These are phyloP conservation scores for Piscicola geometra DNA, from an alignment of 2,888 invertebrate genomes.

Conservation along the genomic window DNA sequence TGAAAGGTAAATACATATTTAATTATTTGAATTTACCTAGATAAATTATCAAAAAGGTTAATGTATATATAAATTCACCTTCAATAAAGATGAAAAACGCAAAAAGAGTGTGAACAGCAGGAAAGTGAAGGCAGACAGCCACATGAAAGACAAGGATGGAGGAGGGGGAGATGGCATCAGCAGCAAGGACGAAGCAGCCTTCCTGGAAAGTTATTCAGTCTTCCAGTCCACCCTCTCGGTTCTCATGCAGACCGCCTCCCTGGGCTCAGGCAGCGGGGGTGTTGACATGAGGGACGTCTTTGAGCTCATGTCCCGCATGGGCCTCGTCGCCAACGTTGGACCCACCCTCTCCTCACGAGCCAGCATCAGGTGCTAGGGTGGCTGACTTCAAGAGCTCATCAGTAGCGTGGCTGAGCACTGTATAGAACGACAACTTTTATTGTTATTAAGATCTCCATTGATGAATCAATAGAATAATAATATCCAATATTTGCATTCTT, in stretches of 20 bases:
- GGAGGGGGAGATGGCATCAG: neutral
- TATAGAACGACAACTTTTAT: too few species aligned
- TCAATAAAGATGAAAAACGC: neutral
- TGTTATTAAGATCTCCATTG: too few species aligned
- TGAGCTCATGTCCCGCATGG: conserved; percentile 43
- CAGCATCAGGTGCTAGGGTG: conserved; percentile 37
- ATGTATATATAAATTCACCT: neutral
- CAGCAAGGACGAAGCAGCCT: neutral
- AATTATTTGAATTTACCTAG: neutral
- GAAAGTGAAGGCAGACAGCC: neutral
- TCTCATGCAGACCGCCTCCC: conserved; percentile 17
- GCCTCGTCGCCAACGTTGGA: conserved; percentile 43
- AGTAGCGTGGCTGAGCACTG: too few species aligned
- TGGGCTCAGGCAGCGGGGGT: neutral
- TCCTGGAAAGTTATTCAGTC: conserved; percentile 14
- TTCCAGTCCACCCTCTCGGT: conserved; percentile 19
- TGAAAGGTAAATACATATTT: too few species aligned
- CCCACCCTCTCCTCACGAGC: conserved; percentile 38
- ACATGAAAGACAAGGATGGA: neutral
- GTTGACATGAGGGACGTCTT: conserved; percentile 35
- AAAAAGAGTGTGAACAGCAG: neutral
- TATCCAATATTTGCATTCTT: too few species aligned
- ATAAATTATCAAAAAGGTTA: neutral
- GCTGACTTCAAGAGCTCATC: too few species aligned
- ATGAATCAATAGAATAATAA: too few species aligned